A percentile compares a stretch with the other conserved stretches of the same genome.
Conservation (phyloP, 2,888 invertebrate genomes). For the Polymixis lichenea region DNA sequence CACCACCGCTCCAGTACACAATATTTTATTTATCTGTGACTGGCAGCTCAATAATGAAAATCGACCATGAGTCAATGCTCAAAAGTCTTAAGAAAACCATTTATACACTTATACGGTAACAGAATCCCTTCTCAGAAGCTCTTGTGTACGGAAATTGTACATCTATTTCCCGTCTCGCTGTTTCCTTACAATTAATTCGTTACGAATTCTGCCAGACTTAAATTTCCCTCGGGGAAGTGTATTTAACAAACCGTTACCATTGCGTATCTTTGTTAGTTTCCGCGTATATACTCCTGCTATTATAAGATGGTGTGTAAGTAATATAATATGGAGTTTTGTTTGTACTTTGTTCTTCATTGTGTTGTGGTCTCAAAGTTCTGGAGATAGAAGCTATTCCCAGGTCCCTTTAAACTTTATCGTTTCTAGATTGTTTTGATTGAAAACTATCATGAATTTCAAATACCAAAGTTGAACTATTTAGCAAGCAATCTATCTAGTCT, state of each 20-base stretch:
- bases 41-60: not conserved
- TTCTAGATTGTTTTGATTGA: not conserved
- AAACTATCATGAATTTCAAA: not conserved
- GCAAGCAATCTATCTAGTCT: not conserved
- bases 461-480: not conserved
- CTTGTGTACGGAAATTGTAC: conserved; percentile 56
- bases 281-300: conserved; percentile 21
- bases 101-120: conserved; percentile 1
- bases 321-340: conserved; percentile 1
- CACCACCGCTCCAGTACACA: not conserved
- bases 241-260: conserved; percentile 66
- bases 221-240: conserved; percentile 65
- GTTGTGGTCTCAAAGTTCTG: not conserved
- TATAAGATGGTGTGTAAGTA: conserved; percentile 12
- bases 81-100: not conserved
- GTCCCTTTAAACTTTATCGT: not conserved
- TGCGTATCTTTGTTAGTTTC: conserved; percentile 51
- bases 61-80: not conserved
- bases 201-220: conserved; percentile 54
- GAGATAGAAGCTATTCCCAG: not conserved
- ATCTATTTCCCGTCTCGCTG: conserved; percentile 49
- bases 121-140: conserved; percentile 29
- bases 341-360: not conserved
- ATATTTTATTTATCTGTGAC: not conserved
- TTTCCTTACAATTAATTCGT: conserved; percentile 66